phyloP scores from a whole-genome alignment of 1,140 invertebrate species.

The Trichomalopsis sarcophagae region DNA sequence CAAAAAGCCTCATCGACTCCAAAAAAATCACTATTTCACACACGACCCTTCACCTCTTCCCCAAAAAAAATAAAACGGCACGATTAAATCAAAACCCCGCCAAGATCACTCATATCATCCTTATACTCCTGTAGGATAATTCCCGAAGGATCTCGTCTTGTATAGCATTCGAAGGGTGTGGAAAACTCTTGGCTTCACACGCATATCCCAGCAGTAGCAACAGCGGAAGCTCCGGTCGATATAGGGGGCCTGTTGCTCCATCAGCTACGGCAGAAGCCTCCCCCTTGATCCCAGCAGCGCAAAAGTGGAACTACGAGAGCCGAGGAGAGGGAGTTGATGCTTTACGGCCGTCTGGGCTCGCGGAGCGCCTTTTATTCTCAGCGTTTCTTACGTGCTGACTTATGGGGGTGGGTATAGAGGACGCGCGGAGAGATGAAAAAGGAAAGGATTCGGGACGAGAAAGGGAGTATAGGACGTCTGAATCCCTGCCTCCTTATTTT shows the following conservation, averaged over 20 bases:
- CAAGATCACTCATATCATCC: too few species aligned
- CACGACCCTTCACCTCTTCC: too few species aligned
- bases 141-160: not conserved
- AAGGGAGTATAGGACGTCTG: too few species aligned
- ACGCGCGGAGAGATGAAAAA: too few species aligned
- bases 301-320: not conserved
- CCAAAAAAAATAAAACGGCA: too few species aligned
- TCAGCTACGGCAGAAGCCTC: not conserved
- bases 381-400: not conserved
- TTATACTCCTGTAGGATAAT: too few species aligned
- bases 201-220: not conserved
- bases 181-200: not conserved
- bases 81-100: too few species aligned
- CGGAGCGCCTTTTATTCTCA: not conserved
- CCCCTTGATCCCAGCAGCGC: not conserved
- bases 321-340: not conserved
- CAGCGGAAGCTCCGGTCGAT: not conserved
- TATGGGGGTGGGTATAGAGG: not conserved
- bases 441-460: too few species aligned
- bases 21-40: too few species aligned
- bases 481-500: not conserved
- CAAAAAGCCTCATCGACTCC: too few species aligned
- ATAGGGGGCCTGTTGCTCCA: slow-evolving; percentile 14
- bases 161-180: not conserved
- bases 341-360: not conserved